A percentile compares a stretch with the other conserved stretches of the same genome.
Conservation (phyloP, 2,888 invertebrate genomes). For the Yponomeuta evonymella region DNA sequence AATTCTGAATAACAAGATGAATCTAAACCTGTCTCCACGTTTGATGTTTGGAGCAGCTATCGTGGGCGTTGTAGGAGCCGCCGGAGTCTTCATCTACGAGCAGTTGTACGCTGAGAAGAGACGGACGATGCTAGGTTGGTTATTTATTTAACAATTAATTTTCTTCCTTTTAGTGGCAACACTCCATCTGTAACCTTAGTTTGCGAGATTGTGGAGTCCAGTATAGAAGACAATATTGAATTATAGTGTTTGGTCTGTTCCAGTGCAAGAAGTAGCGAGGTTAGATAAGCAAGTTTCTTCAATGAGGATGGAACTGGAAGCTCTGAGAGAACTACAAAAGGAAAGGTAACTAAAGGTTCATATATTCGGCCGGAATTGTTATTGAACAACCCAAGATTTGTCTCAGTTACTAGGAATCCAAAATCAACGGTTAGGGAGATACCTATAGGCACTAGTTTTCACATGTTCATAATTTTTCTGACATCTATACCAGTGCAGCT, state of each 20-base stretch:
- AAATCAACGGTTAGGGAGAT: no score
- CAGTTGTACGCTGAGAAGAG: slow-evolving; percentile 66
- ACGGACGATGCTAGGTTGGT: slow-evolving; percentile 63
- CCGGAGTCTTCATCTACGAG: slow-evolving; percentile 68
- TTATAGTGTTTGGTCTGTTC: slow-evolving; percentile 25
- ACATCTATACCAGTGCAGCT: no score
- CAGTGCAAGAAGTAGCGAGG: slow-evolving; percentile 62
- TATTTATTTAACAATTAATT: no score
- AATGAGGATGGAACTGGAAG: slow-evolving; percentile 61
- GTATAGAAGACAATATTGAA: no score
- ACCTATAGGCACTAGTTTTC: no score
- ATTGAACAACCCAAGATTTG: no score
- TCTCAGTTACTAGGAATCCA: no score
- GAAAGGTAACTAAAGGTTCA: slow-evolving; percentile 41
- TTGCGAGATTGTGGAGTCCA: no score
- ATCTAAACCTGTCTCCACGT: slow-evolving; percentile 45
- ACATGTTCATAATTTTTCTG: no score
- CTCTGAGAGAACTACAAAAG: slow-evolving; percentile 61
- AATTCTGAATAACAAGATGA: slow-evolving; percentile 19
- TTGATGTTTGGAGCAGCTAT: slow-evolving; percentile 65
- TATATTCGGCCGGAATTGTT: no score
- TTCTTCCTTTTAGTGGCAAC: no score
- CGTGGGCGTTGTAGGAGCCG: slow-evolving; percentile 67
- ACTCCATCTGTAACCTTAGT: no score
- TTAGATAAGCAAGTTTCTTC: slow-evolving; percentile 59